These are phyloP conservation scores for Tyto alba DNA, from an alignment of 2,113 vertebrate species.

Conservation along the genomic window DNA sequence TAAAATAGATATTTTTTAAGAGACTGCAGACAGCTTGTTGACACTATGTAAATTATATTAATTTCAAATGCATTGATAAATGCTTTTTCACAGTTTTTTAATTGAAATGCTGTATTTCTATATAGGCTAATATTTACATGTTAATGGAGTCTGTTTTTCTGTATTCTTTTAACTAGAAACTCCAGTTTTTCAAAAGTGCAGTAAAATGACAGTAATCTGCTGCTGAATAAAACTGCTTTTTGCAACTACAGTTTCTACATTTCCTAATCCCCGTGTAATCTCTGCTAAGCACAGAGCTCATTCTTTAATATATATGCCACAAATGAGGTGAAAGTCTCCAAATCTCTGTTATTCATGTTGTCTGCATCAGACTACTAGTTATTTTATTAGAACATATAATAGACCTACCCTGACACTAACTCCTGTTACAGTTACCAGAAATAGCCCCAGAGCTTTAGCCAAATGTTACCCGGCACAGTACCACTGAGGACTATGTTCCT, in stretches of 20 bases:
- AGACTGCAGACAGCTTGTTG: background rate
- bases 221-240: slow-evolving; percentile 30
- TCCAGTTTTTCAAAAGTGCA: background rate
- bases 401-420: background rate
- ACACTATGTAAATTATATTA: background rate
- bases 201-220: slow-evolving; percentile 11
- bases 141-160: background rate
- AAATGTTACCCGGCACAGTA: background rate
- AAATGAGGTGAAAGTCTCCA: background rate
- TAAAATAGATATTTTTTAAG: background rate
- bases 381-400: background rate
- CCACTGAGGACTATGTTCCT: background rate
- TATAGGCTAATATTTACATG: background rate
- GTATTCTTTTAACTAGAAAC: background rate
- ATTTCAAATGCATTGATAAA: background rate
- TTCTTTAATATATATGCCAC: background rate
- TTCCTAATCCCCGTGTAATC: background rate
- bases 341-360: background rate
- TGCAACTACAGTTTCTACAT: background rate
- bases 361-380: background rate
- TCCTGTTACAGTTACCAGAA: background rate
- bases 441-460: background rate
- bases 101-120: background rate
- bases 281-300: background rate
- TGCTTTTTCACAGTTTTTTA: background rate